Percentiles rank a stretch among this genome's conserved stretches.
These are phyloP conservation scores for Menidia menidia DNA, from an alignment of 2,797 vertebrate genomes.

Conservation along the genomic window DNA sequence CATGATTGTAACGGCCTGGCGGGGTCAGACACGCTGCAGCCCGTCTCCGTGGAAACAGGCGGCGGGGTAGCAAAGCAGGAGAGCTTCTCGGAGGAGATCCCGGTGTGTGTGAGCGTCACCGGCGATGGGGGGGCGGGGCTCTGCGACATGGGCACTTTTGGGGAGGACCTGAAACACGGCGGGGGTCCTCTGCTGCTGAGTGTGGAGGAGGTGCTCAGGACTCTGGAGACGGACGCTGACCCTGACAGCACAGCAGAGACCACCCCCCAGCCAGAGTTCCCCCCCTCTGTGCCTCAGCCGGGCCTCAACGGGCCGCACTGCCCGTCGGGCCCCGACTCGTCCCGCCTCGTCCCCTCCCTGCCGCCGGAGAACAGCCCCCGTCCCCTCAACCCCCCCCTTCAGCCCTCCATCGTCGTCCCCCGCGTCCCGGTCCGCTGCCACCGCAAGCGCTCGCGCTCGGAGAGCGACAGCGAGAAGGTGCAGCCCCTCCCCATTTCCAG, in stretches of 20 bases:
- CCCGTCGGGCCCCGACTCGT: slow-evolving; percentile 69
- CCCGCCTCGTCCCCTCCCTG: slow-evolving; percentile 72
- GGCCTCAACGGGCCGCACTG: slow-evolving; percentile 87
- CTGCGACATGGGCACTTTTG: slow-evolving; percentile 89
- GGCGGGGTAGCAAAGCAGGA: slow-evolving; percentile 87
- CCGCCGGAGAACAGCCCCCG: slow-evolving; percentile 74
- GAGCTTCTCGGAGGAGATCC: slow-evolving; percentile 85
- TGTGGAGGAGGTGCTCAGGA: slow-evolving; percentile 96
- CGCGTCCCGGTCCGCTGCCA: slow-evolving; percentile 88
- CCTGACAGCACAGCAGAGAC: slow-evolving; percentile 78
- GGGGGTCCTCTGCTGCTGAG: slow-evolving; percentile 92
- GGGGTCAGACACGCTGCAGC: slow-evolving; percentile 82
- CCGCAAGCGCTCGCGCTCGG: slow-evolving; percentile 95
- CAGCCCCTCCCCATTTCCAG: slow-evolving; percentile 95
- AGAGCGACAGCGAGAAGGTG: slow-evolving; percentile 98
- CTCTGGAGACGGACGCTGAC: slow-evolving; percentile 90
- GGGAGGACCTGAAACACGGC: slow-evolving; percentile 90
- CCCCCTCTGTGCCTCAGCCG: slow-evolving; percentile 80
- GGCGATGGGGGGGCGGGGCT: slow-evolving; percentile 81
- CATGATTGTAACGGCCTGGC: slow-evolving; percentile 92
- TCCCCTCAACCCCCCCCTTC: slow-evolving; percentile 78
- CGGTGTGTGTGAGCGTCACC: slow-evolving; percentile 88
- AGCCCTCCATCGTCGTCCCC: slow-evolving; percentile 85
- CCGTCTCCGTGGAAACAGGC: slow-evolving; percentile 63
- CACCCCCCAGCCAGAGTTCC: slow-evolving; percentile 54